phyloP scores from a whole-genome alignment of 1,140 invertebrate species.

The Zaprionus kolodkinae region DNA sequence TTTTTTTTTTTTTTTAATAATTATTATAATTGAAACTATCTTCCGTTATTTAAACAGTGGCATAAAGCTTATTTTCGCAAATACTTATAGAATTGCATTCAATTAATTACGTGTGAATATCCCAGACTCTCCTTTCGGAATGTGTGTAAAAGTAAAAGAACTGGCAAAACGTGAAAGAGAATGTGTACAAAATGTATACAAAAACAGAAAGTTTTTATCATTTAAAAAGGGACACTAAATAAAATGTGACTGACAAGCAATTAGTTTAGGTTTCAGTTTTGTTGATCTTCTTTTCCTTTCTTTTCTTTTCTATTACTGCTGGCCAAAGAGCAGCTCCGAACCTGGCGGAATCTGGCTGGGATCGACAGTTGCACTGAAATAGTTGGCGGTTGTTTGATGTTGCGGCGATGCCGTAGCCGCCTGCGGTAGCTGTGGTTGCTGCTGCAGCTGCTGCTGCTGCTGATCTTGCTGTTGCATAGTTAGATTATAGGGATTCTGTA shows the following conservation, averaged over 20 bases:
- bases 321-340: constrained; percentile 86
- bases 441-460: constrained; percentile 15
- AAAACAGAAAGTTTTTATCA: constrained; percentile 22
- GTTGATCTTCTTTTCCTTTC: background rate
- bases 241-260: constrained; percentile 15
- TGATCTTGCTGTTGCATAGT: constrained; percentile 55
- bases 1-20: constrained; percentile 43
- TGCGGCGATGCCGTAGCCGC: constrained; percentile 45
- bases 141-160: constrained; percentile 20
- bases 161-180: background rate
- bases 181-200: background rate
- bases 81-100: constrained; percentile 36
- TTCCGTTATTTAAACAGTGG: constrained; percentile 51
- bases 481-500: constrained; percentile 85
- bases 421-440: constrained; percentile 25
- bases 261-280: constrained; percentile 4
- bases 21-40: constrained; percentile 73
- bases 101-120: constrained; percentile 19
- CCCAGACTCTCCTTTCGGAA: constrained; percentile 28
- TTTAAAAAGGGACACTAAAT: constrained; percentile 30
- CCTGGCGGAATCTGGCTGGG: constrained; percentile 85
- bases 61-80: constrained; percentile 62
- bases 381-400: constrained; percentile 75
- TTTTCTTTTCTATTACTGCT: constrained; percentile 55
- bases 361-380: constrained; percentile 85